Base-by-base conservation (phyloP, 2,888 invertebrate genomes). In the Melanotus villosus region DNA sequence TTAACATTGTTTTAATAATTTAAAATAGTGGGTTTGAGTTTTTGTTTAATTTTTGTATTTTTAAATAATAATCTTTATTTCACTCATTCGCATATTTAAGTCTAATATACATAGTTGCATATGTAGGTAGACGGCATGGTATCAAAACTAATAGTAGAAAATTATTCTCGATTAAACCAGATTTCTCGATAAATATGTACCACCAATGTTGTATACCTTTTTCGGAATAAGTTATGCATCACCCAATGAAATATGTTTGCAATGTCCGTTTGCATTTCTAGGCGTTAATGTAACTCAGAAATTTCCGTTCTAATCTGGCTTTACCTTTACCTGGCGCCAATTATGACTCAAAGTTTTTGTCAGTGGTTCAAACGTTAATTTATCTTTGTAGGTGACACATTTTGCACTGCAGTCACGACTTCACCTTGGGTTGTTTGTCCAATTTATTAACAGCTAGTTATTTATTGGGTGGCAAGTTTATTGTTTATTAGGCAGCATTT, bases 271-370 rank as follows among this genome's bases (percentile, higher is more conserved):
- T 32, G 30, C 23, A 32, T 32, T 50, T 47, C 19, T 5, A 18
- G 7, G 10, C 23, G 21, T 41, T 45, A 45, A 21, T 45, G 16
- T 12, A 32, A 19, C 34, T 26, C 12, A 65, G 45, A 47, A 45
- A 66, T 66, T 66, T 66, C 66, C 66, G 66, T 66, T 60, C 21
- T 34, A 41, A 52, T 58, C 54, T 62, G 10, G 47, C 12, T 34
- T 16, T 38, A 47, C 63, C 54, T 54, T 18, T 63, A 68, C 68
- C 68, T 68, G 68, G 62, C 43, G 56, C 62, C 68, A 12, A 63
- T 50, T 63, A 68, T 68, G 68, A 68, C 52, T 68, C 60, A 68
- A 34, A n/a, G 34, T 60, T 63, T 32, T 34, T n/a, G 18, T 34
- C 38, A 36, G 36, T 19, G 7, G 6, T 19, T n/a, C 7, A 57